Evolutionary conservation across 2,888 invertebrate genomes (phyloP), one percentile per base, ranked within the genome.

Genomic region (Choristoneura rosaceana): DNA sequence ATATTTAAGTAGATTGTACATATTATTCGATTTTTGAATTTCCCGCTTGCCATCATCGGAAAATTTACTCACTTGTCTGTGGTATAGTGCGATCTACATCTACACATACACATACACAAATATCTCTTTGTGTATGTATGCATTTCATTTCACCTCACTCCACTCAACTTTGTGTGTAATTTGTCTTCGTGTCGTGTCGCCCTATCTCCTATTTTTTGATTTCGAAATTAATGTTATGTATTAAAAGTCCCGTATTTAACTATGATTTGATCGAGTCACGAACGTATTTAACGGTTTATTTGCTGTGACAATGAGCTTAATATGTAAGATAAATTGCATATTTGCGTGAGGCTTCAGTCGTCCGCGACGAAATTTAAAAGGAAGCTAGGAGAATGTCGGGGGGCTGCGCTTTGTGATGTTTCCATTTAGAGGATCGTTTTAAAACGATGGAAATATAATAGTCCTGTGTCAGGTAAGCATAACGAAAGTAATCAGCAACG

Each of bases 291-390:
- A 63, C 70, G 60, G 58, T 69, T 71, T 59, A 66, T 74, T 74
- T 66, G 34, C 67, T 65, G 67, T 62, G 69, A 78, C 75, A 76
- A 82, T 79, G 78, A 78, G 76, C 69, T 76, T 76, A 78, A 73
- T 74, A 77, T 73, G 61, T 73, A 65, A 75, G 63, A 52, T 73
- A 70, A 77, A 74, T 75, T 77, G 71, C 74, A 74, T 76, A 80
- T 77, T 82, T 78, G 79, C 79, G 76, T 82, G 77, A 80, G 74
- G 82, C 81, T 84, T 81, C 81, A 81, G 25, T 83, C 75, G 79
- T 79, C 80, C 76, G 79, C 78, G 79, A 80, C 76, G 73, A 77
- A 78, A 77, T 79, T 75, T 66, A 73, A 76, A 25, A 77, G 74
- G 77, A 75, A 80, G 50, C 64, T 61, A 60, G 75, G 70, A 82